These are phyloP conservation scores for Noctua janthina DNA, from an alignment of 2,888 invertebrate species.

Conservation along the genomic window DNA sequence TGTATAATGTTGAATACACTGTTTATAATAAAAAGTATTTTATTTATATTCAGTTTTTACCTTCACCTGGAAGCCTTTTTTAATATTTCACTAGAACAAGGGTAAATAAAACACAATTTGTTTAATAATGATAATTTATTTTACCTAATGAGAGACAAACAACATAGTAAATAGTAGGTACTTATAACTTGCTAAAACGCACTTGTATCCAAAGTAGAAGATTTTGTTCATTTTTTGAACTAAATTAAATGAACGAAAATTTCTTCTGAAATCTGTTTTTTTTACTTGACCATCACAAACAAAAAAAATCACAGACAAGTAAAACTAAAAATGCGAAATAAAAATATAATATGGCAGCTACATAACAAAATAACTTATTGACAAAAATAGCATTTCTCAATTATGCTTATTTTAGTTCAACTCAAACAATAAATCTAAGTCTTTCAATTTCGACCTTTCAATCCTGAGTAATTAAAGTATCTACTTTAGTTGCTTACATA, in stretches of 20 bases:
- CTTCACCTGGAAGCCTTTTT: background rate
- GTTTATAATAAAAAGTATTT: slow-evolving; percentile 55
- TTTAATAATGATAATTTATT: slow-evolving; percentile 12
- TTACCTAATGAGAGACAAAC: background rate
- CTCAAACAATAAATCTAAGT: background rate
- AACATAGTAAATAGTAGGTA: background rate
- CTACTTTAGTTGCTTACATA: background rate
- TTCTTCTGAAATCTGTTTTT: background rate
- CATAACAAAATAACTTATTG: background rate
- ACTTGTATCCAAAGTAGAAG: background rate
- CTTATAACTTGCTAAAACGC: background rate
- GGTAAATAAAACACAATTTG: background rate
- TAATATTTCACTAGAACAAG: background rate
- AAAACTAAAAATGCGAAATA: background rate
- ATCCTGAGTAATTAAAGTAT: background rate
- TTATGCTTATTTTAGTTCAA: background rate
- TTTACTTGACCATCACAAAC: background rate
- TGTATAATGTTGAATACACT: slow-evolving; percentile 56
- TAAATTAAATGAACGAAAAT: background rate
- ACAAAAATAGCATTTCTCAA: background rate
- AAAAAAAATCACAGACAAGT: background rate
- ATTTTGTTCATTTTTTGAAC: background rate
- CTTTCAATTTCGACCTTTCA: background rate
- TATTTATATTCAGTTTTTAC: background rate
- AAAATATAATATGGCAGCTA: background rate